These are phyloP conservation scores for Pristis pectinata DNA, from an alignment of 2,797 vertebrate genomes.

Conservation along the genomic window DNA sequence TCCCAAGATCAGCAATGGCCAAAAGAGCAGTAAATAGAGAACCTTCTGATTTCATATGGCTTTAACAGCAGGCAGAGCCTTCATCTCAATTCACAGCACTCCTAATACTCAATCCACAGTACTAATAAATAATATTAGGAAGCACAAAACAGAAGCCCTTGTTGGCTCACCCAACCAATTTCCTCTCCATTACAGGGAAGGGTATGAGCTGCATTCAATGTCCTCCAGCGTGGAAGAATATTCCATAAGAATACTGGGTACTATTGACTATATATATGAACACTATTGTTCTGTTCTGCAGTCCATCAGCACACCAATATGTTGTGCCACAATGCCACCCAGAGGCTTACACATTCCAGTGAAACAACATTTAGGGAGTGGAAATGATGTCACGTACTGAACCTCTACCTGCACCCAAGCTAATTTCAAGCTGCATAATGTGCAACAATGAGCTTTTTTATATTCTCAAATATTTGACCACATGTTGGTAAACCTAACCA, in stretches of 20 bases:
- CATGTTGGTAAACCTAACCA: too few relatives aligned
- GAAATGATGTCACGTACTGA: background rate
- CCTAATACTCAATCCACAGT: background rate
- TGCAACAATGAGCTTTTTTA: background rate
- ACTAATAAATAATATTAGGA: background rate
- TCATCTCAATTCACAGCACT: background rate
- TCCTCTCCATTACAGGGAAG: background rate
- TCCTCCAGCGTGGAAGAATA: background rate
- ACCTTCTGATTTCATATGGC: background rate
- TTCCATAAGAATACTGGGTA: background rate
- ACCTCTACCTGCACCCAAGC: background rate
- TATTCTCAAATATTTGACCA: background rate
- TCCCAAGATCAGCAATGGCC: background rate
- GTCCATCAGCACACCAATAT: background rate
- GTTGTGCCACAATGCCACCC: conserved; percentile 23
- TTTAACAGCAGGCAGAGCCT: background rate
- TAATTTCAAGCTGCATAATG: background rate
- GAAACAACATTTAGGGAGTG: background rate
- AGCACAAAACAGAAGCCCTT: background rate
- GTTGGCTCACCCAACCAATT: background rate
- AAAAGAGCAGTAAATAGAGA: background rate
- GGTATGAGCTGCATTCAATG: background rate
- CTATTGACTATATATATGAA: too few relatives aligned
- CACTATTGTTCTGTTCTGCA: background rate
- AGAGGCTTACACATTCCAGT: conserved; percentile 17